These are phyloP conservation scores for Aphodius sticticus DNA, from an alignment of 2,888 invertebrate species.

Conservation along the genomic window DNA sequence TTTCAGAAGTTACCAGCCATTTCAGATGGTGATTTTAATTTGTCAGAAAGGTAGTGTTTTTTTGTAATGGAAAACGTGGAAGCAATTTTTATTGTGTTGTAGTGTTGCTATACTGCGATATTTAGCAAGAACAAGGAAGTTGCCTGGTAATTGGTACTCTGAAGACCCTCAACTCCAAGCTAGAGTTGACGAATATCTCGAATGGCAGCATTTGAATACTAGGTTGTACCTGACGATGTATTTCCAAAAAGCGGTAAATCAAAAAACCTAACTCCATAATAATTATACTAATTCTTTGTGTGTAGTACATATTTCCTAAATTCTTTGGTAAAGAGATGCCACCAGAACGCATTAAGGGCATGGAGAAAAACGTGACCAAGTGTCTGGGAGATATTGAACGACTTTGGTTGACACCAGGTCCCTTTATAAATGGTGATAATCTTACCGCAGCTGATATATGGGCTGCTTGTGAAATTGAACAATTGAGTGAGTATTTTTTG, in stretches of 20 bases:
- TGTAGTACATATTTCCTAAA: constrained; percentile 63
- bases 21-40: constrained; percentile 64
- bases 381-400: constrained; percentile 66
- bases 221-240: constrained; percentile 67
- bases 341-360: constrained; percentile 56
- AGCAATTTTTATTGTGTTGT: constrained; percentile 42
- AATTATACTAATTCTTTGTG: constrained; percentile 8
- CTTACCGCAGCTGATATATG: constrained; percentile 77
- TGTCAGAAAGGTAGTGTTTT: constrained; percentile 66
- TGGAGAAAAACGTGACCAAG: constrained; percentile 62
- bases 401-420: constrained; percentile 60
- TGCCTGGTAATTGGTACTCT: constrained; percentile 73
- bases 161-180: constrained; percentile 68
- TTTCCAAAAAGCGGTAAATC: constrained; percentile 66
- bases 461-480: constrained; percentile 79
- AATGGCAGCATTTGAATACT: constrained; percentile 79
- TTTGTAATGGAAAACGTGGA: background rate
- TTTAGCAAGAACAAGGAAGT: constrained; percentile 64
- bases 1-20: constrained; percentile 67
- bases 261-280: background rate
- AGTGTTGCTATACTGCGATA: constrained; percentile 79
- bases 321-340: constrained; percentile 61
- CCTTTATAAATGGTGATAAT: constrained; percentile 65
- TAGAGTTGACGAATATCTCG: constrained; percentile 75
- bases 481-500: constrained; percentile 67